Conservation (phyloP, 2,888 invertebrate species). For the Aphodius sticticus region DNA sequence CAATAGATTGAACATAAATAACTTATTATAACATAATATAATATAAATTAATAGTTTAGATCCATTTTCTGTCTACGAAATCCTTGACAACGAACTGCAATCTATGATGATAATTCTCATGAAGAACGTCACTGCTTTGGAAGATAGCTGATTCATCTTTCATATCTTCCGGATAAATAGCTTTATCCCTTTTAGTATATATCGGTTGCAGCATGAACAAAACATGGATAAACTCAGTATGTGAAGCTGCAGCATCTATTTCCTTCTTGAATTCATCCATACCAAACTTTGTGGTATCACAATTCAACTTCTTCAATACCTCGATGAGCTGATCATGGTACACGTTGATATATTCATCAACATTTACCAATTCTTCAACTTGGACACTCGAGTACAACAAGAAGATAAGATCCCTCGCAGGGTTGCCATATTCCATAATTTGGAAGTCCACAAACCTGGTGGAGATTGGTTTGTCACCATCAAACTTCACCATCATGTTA, state of each 20-base stretch:
- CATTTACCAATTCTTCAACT: constrained; percentile 52
- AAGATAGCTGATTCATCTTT: constrained; percentile 41
- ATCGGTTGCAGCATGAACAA: constrained; percentile 59
- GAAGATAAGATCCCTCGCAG: constrained; percentile 64
- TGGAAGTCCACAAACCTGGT: constrained; percentile 68
- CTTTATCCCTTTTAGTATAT: constrained; percentile 51
- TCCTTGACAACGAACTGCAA: constrained; percentile 25
- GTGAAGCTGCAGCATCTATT: constrained; percentile 52
- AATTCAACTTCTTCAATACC: constrained; percentile 51
- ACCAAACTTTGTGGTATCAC: constrained; percentile 52
- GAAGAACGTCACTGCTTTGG: not conserved
- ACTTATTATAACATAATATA: not conserved
- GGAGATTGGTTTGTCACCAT: constrained; percentile 38
- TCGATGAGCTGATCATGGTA: constrained; percentile 57
- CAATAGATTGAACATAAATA: no score
- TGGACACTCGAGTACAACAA: constrained; percentile 63
- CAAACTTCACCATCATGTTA: constrained; percentile 58
- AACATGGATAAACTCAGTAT: constrained; percentile 57
- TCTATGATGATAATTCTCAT: constrained; percentile 23
- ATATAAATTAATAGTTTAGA: constrained; percentile 18
- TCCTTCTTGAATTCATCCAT: constrained; percentile 56
- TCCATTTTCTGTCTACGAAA: constrained; percentile 29
- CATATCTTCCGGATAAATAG: constrained; percentile 55
- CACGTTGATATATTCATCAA: constrained; percentile 60
- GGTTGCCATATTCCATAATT: constrained; percentile 61